A percentile compares a stretch with the other conserved stretches of the same genome.
Conservation (phyloP, 2,888 invertebrate species). For the Leptodirus hochenwartii region DNA sequence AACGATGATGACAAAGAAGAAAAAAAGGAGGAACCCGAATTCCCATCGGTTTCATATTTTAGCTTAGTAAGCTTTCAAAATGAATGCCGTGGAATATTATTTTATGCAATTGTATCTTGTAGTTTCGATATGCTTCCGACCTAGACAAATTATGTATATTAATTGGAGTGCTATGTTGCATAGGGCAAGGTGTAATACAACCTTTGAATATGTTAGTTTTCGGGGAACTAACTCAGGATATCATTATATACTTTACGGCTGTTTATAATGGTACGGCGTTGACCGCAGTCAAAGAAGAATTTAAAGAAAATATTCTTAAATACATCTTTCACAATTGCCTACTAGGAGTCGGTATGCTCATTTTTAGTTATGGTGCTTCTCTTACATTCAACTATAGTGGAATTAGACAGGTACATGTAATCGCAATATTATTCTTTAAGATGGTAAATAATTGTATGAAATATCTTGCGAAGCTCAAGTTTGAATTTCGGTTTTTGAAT, state of each 20-base stretch:
- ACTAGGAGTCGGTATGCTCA: constrained; percentile 39
- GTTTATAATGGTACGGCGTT: constrained; percentile 7
- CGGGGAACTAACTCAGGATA: constrained; percentile 41
- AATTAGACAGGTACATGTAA: constrained; percentile 38
- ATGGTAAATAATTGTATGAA: too few species aligned
- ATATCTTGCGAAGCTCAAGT: too few species aligned
- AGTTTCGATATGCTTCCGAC: constrained; percentile 47
- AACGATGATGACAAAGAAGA: constrained; percentile 2
- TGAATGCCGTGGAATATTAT: too few species aligned
- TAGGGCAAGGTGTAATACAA: constrained; percentile 40
- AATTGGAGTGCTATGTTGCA: constrained; percentile 35
- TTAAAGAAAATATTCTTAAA: constrained; percentile 31
- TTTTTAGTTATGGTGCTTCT: constrained; percentile 44
- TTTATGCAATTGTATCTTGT: constrained; percentile 19
- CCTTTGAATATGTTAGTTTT: constrained; percentile 52
- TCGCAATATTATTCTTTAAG: not conserved
- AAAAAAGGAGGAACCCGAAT: constrained; percentile 5
- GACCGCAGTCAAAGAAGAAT: constrained; percentile 21
- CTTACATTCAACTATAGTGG: constrained; percentile 52
- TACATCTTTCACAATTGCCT: constrained; percentile 44
- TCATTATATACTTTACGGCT: constrained; percentile 26
- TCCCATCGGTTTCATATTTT: constrained; percentile 6
- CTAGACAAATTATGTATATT: constrained; percentile 37
- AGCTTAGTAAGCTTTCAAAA: constrained; percentile 5
- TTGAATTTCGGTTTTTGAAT: too few species aligned